Evolutionary conservation across 2,113 vertebrate genomes (phyloP).

Genomic region (Sterna hirundo): DNA sequence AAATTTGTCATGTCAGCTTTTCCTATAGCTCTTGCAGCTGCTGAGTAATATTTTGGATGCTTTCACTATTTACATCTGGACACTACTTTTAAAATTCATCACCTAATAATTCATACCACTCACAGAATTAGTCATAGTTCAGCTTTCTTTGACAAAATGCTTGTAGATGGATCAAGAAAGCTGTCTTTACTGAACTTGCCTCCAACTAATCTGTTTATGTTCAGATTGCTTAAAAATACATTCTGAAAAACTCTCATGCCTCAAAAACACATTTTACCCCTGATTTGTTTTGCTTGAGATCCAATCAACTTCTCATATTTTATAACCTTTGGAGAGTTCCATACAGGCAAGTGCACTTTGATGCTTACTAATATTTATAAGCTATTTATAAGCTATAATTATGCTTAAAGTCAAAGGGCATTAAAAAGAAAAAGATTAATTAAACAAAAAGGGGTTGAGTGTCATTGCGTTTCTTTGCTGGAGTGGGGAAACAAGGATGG

Average conservation of each 20-base stretch:
- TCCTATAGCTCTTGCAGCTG: conserved; percentile 73
- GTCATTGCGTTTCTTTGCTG: neutral
- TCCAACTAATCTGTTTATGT: neutral
- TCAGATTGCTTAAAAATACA: conserved; percentile 28
- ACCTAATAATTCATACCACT: conserved; percentile 74
- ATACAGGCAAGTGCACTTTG: neutral
- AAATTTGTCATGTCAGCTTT: conserved; percentile 77
- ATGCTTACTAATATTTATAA: neutral
- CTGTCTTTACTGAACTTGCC: conserved; percentile 24
- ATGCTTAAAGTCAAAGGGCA: neutral
- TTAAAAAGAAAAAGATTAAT: neutral
- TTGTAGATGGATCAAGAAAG: conserved; percentile 21
- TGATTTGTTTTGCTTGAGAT: neutral
- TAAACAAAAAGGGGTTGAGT: neutral
- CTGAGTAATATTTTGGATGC: conserved; percentile 77
- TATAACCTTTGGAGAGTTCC: neutral
- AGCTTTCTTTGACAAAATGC: conserved; percentile 64
- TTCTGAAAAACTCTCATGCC: neutral
- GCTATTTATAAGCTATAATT: neutral
- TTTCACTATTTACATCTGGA: conserved; percentile 76
- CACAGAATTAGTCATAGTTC: conserved; percentile 65
- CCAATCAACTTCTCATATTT: conserved; percentile 1
- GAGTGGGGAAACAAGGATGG: neutral
- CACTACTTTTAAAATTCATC: conserved; percentile 74
- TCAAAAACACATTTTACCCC: neutral